Base-by-base conservation (phyloP, 92 coral and sea anemone species). In the Metridium senile region DNA sequence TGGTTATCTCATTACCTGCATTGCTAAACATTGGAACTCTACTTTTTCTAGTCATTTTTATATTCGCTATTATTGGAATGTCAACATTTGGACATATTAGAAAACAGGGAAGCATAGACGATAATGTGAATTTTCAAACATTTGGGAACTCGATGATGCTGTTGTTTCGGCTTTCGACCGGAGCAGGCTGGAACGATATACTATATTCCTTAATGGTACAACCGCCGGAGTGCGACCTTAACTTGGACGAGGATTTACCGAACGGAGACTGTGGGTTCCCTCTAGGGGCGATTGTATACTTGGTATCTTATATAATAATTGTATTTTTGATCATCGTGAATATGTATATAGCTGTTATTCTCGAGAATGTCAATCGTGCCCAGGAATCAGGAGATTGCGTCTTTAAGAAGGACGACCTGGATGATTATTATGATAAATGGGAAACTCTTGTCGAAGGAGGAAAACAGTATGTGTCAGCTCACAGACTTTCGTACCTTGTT, bases 61-160 rank as follows among this genome's bases (percentile, higher is more conserved):
- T 94, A 57, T 96, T 90, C 71, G 99, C 98, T 47, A 78, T 89
- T 62, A 89, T 96, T 81, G 99, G 98, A 68, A 96, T 96, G 99
- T 84, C 96, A 0, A 87, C 98, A 34, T 96, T 93, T 68, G 94
- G 90, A 0, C 93, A 76, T 74, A 90, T 96, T 31, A 93, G 83
- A 59, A 90, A 87, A 65, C 94, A 93, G 52, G 94, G 92, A 29
- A 91, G 83, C 61, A 65, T 96, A n/a, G 94, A 96, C 68, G 97
- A 93, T 16, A 91, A 77, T 43, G 96, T 95, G 19, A 96, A 96
- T 75, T 96, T 96, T 69, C 87, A 96, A 74, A 96, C 97, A 54
- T 93, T 93, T 53, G 90, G 94, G 0, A 92, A 82, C 30, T 88
- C 98, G 13, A 93, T 96, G 91, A 84, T 93, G 97, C 57, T 96